These are phyloP conservation scores for Ailurus styani DNA, from an alignment of 2,113 vertebrate species.

Conservation along the genomic window DNA sequence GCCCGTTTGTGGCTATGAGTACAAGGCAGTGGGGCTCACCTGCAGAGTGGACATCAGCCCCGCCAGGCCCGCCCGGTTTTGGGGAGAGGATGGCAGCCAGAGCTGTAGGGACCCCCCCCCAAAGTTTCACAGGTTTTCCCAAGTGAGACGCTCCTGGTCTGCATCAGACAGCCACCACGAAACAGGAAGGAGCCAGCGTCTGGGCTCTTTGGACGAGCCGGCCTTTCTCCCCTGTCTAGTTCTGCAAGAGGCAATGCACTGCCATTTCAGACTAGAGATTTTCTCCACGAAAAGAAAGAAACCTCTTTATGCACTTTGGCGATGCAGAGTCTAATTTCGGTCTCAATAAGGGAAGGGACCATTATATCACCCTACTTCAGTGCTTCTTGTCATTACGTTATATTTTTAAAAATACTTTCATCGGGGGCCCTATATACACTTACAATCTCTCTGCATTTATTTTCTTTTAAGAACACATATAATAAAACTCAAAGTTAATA, in stretches of 20 bases:
- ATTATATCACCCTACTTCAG: slow-evolving; percentile 42
- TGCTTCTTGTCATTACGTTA: slow-evolving; percentile 50
- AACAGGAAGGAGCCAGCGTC: not conserved
- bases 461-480: slow-evolving; percentile 72
- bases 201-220: not conserved
- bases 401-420: slow-evolving; percentile 49
- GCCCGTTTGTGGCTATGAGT: not conserved
- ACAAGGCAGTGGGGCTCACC: not conserved
- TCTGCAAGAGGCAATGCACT: not conserved
- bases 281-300: slow-evolving; percentile 8
- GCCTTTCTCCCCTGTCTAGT: not conserved
- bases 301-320: not conserved
- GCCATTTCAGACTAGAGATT: not conserved
- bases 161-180: rapidly evolving
- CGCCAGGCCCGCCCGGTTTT: not conserved
- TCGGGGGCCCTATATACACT: slow-evolving; percentile 20
- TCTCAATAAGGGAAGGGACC: slow-evolving; percentile 24
- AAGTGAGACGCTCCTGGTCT: not conserved
- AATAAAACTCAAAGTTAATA: slow-evolving; percentile 74
- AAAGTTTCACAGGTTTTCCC: not conserved
- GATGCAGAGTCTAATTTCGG: slow-evolving; percentile 60
- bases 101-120: not conserved
- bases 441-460: slow-evolving; percentile 64
- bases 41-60: not conserved
- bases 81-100: not conserved